phyloP scores from a whole-genome alignment of 2,797 vertebrate genomes.

The Pseudochirops corinnae region DNA sequence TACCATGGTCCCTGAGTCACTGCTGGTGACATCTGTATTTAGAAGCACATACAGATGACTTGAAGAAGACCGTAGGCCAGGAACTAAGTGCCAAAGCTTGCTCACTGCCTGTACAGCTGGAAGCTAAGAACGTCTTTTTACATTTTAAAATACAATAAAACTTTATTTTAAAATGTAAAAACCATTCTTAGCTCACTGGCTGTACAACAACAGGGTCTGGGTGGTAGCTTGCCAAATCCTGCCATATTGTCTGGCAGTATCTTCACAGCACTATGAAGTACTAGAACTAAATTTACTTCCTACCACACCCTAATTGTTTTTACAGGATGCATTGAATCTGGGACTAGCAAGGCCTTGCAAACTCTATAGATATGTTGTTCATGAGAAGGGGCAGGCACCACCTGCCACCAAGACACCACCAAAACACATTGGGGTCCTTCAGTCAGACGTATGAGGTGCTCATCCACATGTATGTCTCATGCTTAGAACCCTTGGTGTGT shows the following conservation, averaged over 20 bases:
- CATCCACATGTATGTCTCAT: neutral
- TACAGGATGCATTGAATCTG: neutral
- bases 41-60: neutral
- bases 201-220: neutral
- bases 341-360: neutral
- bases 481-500: neutral
- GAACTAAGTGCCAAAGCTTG: neutral
- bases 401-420: neutral
- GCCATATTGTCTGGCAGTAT: neutral
- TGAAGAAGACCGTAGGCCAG: neutral
- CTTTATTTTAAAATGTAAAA: neutral
- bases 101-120: neutral
- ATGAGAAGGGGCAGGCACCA: neutral
- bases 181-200: neutral
- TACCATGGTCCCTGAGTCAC: neutral
- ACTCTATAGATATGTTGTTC: neutral
- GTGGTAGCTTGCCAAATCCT: neutral
- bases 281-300: neutral
- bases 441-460: neutral
- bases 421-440: neutral
- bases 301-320: neutral
- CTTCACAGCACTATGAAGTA: neutral
- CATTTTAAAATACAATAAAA: slow-evolving; percentile 1
- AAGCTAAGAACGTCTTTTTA: neutral
- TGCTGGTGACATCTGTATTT: neutral